phyloP scores from a whole-genome alignment of 2,113 vertebrate genomes.

The Chrysemys picta region DNA sequence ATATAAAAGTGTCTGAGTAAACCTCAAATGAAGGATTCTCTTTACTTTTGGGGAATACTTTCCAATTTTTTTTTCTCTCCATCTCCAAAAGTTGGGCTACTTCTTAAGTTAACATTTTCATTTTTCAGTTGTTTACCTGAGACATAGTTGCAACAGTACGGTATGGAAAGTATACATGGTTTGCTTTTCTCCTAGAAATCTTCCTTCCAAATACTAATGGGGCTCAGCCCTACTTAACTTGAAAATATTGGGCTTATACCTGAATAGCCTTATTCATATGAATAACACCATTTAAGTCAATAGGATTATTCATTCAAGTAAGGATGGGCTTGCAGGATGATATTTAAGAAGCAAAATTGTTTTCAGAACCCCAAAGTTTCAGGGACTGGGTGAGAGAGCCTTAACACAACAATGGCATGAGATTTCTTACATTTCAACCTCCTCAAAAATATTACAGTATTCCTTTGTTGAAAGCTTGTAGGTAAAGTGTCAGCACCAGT shows the following conservation, averaged over 20 bases:
- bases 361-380: neutral
- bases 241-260: neutral
- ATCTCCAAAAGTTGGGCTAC: neutral
- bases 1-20: neutral
- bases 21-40: neutral
- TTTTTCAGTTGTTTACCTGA: conserved; percentile 17
- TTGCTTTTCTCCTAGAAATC: neutral
- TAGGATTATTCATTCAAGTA: neutral
- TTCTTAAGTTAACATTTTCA: conserved; percentile 17
- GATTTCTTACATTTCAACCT: neutral
- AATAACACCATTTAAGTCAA: neutral
- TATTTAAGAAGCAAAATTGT: neutral
- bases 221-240: neutral
- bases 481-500: neutral
- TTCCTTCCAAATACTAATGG: neutral
- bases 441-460: neutral
- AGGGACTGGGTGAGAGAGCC: neutral
- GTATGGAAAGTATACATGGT: neutral
- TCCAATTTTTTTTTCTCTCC: neutral
- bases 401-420: neutral
- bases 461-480: rapidly evolving
- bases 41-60: neutral
- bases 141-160: neutral
- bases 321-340: neutral
- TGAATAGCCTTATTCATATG: neutral